phyloP scores from a whole-genome alignment of 2,797 vertebrate genomes.

The Pipistrellus pipistrellus region DNA sequence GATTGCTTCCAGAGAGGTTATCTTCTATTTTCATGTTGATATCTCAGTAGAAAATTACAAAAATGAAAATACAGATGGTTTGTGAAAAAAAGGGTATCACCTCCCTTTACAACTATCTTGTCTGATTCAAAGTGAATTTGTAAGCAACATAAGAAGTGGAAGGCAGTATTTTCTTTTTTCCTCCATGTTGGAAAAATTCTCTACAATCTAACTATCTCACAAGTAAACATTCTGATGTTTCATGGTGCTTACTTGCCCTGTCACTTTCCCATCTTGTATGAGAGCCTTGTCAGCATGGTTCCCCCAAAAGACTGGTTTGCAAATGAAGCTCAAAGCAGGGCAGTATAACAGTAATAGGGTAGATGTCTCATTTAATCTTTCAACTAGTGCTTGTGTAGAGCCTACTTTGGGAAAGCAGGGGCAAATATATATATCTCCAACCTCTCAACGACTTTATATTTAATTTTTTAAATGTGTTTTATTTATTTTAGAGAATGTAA shows the following conservation, averaged over 20 bases:
- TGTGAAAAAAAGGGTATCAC: neutral
- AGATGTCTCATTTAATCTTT: neutral
- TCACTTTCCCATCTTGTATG: neutral
- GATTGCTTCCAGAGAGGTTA: neutral
- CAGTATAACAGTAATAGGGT: neutral
- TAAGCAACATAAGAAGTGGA: neutral
- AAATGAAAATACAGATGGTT: slow-evolving; percentile 39
- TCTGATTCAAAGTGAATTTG: neutral
- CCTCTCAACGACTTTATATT: neutral
- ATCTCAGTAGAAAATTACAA: slow-evolving; percentile 25
- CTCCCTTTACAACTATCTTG: neutral
- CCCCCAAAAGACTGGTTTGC: neutral
- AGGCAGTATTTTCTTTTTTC: neutral
- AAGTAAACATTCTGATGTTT: neutral
- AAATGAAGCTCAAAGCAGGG: neutral
- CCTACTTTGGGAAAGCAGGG: neutral
- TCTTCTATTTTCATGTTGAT: neutral
- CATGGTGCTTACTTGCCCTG: neutral
- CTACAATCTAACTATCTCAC: neutral
- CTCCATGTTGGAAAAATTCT: neutral
- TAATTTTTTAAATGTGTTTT: neutral
- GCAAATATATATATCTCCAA: neutral
- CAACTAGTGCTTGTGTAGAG: neutral
- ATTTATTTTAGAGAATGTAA: no score
- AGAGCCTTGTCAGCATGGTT: neutral